A percentile compares a stretch with the other conserved stretches of the same genome.
Conservation (phyloP, 2,113 vertebrate species). For the Hemiscyllium ocellatum region DNA sequence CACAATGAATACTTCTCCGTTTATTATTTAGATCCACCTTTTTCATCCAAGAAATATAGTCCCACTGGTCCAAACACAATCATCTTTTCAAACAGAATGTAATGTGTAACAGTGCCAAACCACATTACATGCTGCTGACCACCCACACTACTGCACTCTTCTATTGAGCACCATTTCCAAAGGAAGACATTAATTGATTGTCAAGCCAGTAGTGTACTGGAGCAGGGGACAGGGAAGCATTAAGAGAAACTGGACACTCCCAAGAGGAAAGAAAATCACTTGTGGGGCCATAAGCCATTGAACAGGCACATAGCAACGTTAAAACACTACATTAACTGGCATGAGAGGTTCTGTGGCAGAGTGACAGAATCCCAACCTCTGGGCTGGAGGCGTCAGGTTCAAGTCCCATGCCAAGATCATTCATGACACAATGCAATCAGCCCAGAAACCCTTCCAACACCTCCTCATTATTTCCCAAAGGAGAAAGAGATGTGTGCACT, state of each 20-base stretch:
- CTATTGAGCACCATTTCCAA: not conserved
- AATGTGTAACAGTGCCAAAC: not conserved
- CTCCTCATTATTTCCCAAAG: too few species aligned
- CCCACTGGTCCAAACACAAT: not conserved
- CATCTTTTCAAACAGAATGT: not conserved
- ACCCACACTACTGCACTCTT: not conserved
- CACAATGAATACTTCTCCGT: not conserved
- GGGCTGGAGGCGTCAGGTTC: too few species aligned
- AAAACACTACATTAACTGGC: not conserved
- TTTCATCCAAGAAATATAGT: not conserved
- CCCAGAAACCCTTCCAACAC: too few species aligned
- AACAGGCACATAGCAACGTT: too few species aligned
- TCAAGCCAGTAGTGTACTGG: not conserved
- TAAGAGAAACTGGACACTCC: not conserved
- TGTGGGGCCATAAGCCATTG: not conserved
- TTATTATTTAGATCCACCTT: not conserved
- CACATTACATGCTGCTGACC: not conserved
- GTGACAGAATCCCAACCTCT: too few species aligned
- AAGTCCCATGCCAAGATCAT: too few species aligned
- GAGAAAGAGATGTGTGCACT: too few species aligned
- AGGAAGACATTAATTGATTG: not conserved
- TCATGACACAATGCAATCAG: too few species aligned
- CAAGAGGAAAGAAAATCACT: too few species aligned
- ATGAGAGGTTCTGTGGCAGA: not conserved
- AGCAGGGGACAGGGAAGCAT: not conserved